A percentile compares a stretch with the other conserved stretches of the same genome.
These are phyloP conservation scores for Steinernema scapterisci DNA, from an alignment of 2,888 invertebrate genomes.

Conservation along the genomic window DNA sequence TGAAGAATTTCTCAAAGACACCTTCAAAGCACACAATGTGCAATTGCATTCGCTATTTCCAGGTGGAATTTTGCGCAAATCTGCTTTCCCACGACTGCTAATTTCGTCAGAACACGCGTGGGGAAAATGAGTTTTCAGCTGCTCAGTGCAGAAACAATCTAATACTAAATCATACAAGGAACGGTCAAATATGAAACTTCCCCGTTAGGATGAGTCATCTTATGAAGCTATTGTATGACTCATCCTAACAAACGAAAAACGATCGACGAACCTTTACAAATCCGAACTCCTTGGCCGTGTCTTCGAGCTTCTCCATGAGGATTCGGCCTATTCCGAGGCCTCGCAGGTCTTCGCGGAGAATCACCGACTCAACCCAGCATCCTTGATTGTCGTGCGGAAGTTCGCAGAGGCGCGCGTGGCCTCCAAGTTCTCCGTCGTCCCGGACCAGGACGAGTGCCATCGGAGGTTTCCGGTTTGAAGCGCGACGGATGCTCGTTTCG, in stretches of 20 bases:
- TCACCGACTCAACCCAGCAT: conserved; percentile 33
- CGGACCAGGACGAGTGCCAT: conserved; percentile 25
- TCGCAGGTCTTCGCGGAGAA: conserved; percentile 23
- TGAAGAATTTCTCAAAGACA: too few species aligned
- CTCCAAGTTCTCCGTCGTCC: not conserved
- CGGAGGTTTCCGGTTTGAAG: conserved; percentile 25
- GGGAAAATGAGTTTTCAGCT: too few species aligned
- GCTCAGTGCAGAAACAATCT: too few species aligned
- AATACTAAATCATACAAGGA: too few species aligned
- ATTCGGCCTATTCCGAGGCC: conserved; percentile 24
- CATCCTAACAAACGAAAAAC: not conserved
- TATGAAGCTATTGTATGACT: too few species aligned
- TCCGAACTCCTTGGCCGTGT: not conserved
- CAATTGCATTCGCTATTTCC: too few species aligned
- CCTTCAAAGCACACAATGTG: too few species aligned
- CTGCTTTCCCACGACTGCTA: too few species aligned
- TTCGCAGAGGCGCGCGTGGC: conserved; percentile 30
- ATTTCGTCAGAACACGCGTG: too few species aligned
- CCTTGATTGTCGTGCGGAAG: conserved; percentile 17
- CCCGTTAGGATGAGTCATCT: too few species aligned
- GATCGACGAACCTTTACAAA: not conserved
- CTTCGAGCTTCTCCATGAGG: conserved; percentile 26
- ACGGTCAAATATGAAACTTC: too few species aligned
- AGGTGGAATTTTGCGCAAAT: too few species aligned
- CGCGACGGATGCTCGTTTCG: conserved; percentile 17